These are phyloP conservation scores for Heliconius hortense DNA, from an alignment of 2,888 invertebrate genomes.

Conservation along the genomic window DNA sequence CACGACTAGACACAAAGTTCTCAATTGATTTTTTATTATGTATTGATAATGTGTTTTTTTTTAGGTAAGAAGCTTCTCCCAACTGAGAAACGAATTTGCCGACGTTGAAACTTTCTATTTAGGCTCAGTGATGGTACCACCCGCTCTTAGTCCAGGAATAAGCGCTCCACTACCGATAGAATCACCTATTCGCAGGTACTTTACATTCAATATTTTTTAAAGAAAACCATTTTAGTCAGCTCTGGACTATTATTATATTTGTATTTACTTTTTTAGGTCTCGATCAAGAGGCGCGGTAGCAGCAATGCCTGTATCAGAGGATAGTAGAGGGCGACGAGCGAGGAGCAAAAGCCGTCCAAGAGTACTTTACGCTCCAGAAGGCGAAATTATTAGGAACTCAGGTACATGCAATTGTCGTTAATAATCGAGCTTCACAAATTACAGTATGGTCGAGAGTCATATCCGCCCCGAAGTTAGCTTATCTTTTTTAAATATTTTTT, in stretches of 20 bases:
- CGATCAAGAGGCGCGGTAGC: slow-evolving; percentile 73
- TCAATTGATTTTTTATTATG: neutral
- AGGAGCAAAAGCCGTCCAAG: slow-evolving; percentile 93
- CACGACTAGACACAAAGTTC: too few relatives aligned
- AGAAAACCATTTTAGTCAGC: neutral
- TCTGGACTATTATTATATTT: neutral
- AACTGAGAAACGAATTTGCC: slow-evolving; percentile 94
- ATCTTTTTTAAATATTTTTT: too few relatives aligned
- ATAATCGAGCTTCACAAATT: too few relatives aligned
- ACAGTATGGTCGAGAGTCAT: too few relatives aligned
- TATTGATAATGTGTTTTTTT: neutral
- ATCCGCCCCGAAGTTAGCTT: too few relatives aligned
- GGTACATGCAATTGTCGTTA: slow-evolving; percentile 64
- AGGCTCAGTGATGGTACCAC: slow-evolving; percentile 76
- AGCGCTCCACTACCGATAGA: slow-evolving; percentile 73
- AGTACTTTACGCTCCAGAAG: slow-evolving; percentile 91
- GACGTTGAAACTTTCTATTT: slow-evolving; percentile 96
- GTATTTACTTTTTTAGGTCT: slow-evolving; percentile 53
- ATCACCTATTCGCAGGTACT: slow-evolving; percentile 72
- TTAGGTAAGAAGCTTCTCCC: slow-evolving; percentile 95
- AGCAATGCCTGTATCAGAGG: slow-evolving; percentile 63
- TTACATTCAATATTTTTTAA: neutral
- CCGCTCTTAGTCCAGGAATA: slow-evolving; percentile 69
- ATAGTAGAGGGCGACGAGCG: slow-evolving; percentile 79
- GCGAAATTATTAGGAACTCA: slow-evolving; percentile 89